Percentiles rank a stretch among this genome's conserved stretches.
Conservation (phyloP, 2,113 vertebrate genomes). For the Sebastes fasciatus region DNA sequence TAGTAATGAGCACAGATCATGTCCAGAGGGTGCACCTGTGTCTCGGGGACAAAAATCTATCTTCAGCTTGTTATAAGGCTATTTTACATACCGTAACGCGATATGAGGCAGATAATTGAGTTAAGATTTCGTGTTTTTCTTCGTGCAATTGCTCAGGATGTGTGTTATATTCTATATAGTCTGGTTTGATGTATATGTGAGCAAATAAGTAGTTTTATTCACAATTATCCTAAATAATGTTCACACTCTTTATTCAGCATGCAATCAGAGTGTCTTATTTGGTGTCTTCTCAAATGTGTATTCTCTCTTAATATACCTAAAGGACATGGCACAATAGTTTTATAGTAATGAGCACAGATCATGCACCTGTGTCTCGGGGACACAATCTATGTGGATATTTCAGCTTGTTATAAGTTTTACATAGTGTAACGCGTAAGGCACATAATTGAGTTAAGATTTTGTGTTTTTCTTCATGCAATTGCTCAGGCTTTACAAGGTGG, state of each 20-base stretch:
- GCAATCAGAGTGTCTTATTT: background rate
- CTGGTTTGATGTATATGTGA: background rate
- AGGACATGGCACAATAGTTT: slow-evolving; percentile 11
- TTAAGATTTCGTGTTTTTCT: no score
- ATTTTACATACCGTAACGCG: background rate
- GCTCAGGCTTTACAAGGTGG: slow-evolving; percentile 24
- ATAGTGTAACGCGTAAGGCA: slow-evolving; percentile 7
- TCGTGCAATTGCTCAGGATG: no score
- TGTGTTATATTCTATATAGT: no score
- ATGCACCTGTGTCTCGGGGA: slow-evolving; percentile 35
- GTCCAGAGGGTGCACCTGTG: slow-evolving; percentile 39
- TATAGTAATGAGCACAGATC: slow-evolving; percentile 52
- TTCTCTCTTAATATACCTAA: slow-evolving; percentile 19
- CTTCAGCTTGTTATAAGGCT: slow-evolving; percentile 1
- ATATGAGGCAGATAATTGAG: slow-evolving; percentile 13
- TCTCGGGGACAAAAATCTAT: slow-evolving; percentile 19
- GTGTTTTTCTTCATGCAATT: slow-evolving; percentile 16
- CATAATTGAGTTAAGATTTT: background rate
- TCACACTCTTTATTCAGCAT: background rate
- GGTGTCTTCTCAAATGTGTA: background rate
- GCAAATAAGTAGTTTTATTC: slow-evolving; percentile 10
- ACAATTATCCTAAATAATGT: background rate
- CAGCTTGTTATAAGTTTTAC: background rate
- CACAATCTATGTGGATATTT: slow-evolving; percentile 14
- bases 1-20: slow-evolving; percentile 48